phyloP scores from a whole-genome alignment of 1,140 invertebrate species.

The Caenorhabditis tropicalis region DNA sequence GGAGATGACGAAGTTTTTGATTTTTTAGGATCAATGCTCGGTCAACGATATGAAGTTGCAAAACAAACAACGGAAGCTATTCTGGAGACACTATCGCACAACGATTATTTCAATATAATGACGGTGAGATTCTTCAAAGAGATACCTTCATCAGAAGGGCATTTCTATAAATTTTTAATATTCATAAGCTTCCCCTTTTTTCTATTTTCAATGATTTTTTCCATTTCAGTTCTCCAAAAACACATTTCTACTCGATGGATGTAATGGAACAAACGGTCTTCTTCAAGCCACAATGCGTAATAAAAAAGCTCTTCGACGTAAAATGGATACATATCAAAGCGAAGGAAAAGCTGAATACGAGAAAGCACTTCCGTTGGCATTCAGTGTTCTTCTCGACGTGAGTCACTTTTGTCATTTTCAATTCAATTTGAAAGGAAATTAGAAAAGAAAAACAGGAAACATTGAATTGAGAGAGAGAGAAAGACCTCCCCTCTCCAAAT shows the following conservation, averaged over 20 bases:
- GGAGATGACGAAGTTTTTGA: not conserved
- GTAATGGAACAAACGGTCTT: conserved; percentile 68
- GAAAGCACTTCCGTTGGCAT: conserved; percentile 85
- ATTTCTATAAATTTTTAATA: no score
- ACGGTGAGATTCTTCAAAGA: conserved; percentile 72
- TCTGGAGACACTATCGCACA: conserved; percentile 92
- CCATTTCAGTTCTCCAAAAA: conserved; percentile 73
- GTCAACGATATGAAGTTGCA: conserved; percentile 88
- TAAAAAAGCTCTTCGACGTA: conserved; percentile 75
- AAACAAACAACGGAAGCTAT: conserved; percentile 86
- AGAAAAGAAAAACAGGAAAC: conserved; percentile 36
- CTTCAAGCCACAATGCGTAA: conserved; percentile 74
- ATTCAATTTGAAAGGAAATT: not conserved
- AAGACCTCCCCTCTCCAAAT: not conserved
- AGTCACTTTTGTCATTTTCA: conserved; percentile 57
- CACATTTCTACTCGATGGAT: conserved; percentile 72
- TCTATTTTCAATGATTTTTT: conserved; percentile 3
- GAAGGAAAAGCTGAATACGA: conserved; percentile 93
- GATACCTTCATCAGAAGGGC: not conserved
- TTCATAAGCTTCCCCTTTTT: conserved; percentile 68
- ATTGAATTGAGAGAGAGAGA: not conserved
- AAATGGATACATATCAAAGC: conserved; percentile 81
- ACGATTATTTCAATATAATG: conserved; percentile 94
- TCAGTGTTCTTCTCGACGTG: conserved; percentile 83
- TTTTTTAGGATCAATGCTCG: conserved; percentile 93